These are phyloP conservation scores for Apodemus sylvaticus DNA, from an alignment of 2,113 vertebrate genomes.

Conservation along the genomic window DNA sequence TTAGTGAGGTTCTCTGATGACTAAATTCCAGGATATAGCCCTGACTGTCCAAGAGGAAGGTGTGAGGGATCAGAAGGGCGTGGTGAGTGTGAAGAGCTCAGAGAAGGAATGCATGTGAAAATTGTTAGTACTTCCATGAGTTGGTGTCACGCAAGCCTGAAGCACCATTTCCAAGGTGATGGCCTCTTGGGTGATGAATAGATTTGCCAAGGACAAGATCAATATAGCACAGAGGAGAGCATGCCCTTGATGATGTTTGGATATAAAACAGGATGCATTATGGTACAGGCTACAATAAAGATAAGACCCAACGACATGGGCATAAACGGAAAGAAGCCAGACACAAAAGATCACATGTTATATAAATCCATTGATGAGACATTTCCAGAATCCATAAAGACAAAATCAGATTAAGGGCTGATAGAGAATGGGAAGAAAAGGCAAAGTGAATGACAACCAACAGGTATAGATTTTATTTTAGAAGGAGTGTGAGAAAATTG, in stretches of 20 bases:
- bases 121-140: neutral
- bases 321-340: neutral
- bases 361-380: neutral
- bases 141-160: neutral
- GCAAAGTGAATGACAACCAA: neutral
- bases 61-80: neutral
- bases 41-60: neutral
- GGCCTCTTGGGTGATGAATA: neutral
- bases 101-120: neutral
- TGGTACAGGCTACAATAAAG: too few relatives aligned
- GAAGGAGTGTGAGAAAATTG: neutral
- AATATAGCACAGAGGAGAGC: too few relatives aligned
- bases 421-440: neutral
- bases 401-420: neutral
- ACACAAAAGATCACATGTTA: neutral
- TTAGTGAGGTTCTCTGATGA: neutral
- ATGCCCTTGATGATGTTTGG: too few relatives aligned
- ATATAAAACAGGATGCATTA: too few relatives aligned
- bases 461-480: neutral
- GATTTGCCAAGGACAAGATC: neutral
- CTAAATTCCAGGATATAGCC: neutral
- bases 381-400: neutral
- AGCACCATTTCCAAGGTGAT: neutral
- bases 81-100: neutral
- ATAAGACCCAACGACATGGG: neutral